Conservation (phyloP, 2,797 vertebrate genomes). For the Tokudaia muenninki region DNA sequence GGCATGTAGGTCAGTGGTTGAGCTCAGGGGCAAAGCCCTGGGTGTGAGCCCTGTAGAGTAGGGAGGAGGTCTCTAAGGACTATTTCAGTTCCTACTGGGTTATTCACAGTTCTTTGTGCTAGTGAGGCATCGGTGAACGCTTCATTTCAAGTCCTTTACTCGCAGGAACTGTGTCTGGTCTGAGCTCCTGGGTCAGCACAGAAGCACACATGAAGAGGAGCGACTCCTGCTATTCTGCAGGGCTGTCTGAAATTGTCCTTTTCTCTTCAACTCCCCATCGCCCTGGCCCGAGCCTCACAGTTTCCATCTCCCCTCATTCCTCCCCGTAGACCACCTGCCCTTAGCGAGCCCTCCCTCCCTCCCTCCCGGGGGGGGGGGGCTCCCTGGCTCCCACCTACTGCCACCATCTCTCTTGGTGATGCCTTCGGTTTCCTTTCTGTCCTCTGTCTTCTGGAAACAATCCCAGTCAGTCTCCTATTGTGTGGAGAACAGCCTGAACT, state of each 20-base stretch:
- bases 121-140: neutral
- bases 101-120: neutral
- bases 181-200: neutral
- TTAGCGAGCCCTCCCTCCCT: neutral
- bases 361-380: too few species aligned
- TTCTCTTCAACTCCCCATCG: neutral
- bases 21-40: neutral
- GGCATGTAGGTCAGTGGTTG: neutral
- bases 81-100: neutral
- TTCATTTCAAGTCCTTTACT: neutral
- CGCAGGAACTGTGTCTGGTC: neutral
- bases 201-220: neutral
- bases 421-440: neutral
- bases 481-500: neutral
- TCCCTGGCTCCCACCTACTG: neutral
- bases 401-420: neutral
- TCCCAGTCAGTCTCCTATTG: neutral
- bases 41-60: neutral
- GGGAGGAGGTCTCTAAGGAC: neutral
- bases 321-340: neutral
- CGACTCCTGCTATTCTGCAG: neutral
- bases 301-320: neutral
- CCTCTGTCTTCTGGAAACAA: conserved; percentile 38
- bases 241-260: neutral
- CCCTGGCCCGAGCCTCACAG: neutral